Evolutionary conservation across 1,140 invertebrate species (phyloP).

Genomic region (Formica selysi): DNA sequence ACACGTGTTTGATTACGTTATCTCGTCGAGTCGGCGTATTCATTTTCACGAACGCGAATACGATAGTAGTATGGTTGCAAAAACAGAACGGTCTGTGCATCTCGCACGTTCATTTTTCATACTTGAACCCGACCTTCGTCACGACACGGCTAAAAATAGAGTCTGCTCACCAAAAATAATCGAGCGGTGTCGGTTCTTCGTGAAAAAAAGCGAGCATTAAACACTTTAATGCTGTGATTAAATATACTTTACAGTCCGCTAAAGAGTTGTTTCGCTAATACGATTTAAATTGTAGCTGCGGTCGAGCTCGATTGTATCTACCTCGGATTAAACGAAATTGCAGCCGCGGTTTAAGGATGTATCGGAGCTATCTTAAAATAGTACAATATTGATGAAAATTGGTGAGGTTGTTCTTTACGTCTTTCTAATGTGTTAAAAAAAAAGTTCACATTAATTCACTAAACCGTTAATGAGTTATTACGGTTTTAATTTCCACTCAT

Average conservation of each 20-base stretch:
- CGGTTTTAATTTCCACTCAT: no score
- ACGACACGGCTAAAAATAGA: constrained; percentile 30
- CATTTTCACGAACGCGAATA: background rate
- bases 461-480: no score
- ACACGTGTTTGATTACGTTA: constrained; percentile 41
- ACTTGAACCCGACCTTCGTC: constrained; percentile 33
- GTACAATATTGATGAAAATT: no score
- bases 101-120: constrained; percentile 30
- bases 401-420: no score
- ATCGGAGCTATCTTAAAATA: no score
- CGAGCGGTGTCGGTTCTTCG: background rate
- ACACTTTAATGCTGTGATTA: background rate
- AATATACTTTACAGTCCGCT: background rate
- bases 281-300: background rate
- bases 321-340: constrained; percentile 26
- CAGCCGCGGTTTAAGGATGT: background rate
- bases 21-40: constrained; percentile 35
- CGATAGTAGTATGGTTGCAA: background rate
- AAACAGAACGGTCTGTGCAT: background rate
- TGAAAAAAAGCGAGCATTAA: constrained; percentile 2
- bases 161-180: constrained; percentile 20
- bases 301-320: background rate
- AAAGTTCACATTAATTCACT: no score
- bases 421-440: no score
- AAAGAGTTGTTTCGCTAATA: background rate